phyloP scores from a whole-genome alignment of 2,113 vertebrate species.

The Stercorarius parasiticus region DNA sequence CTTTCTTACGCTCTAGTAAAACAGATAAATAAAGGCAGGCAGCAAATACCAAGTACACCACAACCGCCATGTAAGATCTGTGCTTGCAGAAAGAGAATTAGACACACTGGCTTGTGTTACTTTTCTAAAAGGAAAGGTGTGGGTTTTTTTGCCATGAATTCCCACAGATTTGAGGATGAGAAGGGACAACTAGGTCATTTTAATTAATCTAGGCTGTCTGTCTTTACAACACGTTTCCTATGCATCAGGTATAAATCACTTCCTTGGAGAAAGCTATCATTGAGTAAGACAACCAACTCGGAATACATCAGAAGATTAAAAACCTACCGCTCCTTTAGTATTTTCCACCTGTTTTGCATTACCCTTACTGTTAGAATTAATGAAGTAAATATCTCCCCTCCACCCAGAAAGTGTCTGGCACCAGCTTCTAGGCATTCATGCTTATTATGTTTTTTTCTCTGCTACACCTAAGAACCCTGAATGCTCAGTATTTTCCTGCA shows the following conservation, averaged over 20 bases:
- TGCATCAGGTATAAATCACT: neutral
- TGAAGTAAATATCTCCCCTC: neutral
- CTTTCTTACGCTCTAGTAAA: neutral
- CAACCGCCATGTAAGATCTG: no score
- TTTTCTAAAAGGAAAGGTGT: neutral
- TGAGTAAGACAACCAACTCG: neutral
- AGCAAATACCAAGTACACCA: neutral
- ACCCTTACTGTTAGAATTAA: neutral
- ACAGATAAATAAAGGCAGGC: neutral
- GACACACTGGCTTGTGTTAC: neutral
- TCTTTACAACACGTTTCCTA: neutral
- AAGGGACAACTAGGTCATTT: neutral
- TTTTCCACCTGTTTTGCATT: neutral
- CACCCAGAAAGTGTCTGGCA: neutral
- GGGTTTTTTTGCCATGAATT: neutral
- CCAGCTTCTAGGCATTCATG: neutral
- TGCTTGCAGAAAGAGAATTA: neutral
- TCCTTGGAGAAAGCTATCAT: neutral
- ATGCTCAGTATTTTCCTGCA: neutral
- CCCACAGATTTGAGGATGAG: neutral
- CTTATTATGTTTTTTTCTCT: neutral
- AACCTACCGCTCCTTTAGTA: neutral
- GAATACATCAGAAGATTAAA: neutral
- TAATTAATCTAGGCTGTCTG: neutral
- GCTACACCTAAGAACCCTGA: neutral